phyloP scores from a whole-genome alignment of 2,888 invertebrate genomes.

The Andrena flavipes region DNA sequence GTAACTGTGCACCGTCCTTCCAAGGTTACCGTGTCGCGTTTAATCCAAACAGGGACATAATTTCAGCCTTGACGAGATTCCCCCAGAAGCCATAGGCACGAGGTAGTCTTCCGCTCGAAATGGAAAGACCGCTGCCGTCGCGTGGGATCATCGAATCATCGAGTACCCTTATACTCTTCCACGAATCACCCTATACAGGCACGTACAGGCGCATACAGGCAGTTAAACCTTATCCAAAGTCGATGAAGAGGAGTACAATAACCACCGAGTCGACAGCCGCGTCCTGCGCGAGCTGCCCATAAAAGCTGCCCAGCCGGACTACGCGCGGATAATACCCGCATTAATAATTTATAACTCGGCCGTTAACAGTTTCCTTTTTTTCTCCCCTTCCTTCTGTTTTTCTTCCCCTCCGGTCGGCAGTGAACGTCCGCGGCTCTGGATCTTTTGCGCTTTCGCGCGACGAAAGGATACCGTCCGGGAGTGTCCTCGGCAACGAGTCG shows the following conservation, averaged over 20 bases:
- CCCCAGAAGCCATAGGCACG: not conserved
- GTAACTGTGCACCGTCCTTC: not conserved
- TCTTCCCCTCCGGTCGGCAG: slow-evolving; percentile 7
- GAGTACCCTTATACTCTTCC: not conserved
- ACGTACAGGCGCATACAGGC: slow-evolving; percentile 13
- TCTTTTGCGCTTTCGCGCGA: slow-evolving; percentile 34
- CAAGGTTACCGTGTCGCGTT: slow-evolving; percentile 6
- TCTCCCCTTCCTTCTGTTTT: slow-evolving; percentile 3
- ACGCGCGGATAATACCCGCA: slow-evolving; percentile 76
- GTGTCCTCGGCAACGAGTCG: not conserved
- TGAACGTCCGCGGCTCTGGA: slow-evolving; percentile 8
- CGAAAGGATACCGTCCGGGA: slow-evolving; percentile 6
- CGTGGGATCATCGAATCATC: slow-evolving; percentile 20
- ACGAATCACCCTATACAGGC: slow-evolving; percentile 24
- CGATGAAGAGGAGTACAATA: slow-evolving; percentile 51
- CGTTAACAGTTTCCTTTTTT: slow-evolving; percentile 72
- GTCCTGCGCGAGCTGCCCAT: slow-evolving; percentile 56
- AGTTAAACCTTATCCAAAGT: slow-evolving; percentile 54
- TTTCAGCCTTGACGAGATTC: slow-evolving; percentile 2
- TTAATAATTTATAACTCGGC: slow-evolving; percentile 79
- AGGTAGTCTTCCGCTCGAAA: not conserved
- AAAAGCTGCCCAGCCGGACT: slow-evolving; percentile 62
- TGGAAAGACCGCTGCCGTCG: not conserved
- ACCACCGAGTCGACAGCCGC: slow-evolving; percentile 41
- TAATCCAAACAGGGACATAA: not conserved